phyloP scores from a whole-genome alignment of 2,888 invertebrate genomes.

The Apamea anceps region DNA sequence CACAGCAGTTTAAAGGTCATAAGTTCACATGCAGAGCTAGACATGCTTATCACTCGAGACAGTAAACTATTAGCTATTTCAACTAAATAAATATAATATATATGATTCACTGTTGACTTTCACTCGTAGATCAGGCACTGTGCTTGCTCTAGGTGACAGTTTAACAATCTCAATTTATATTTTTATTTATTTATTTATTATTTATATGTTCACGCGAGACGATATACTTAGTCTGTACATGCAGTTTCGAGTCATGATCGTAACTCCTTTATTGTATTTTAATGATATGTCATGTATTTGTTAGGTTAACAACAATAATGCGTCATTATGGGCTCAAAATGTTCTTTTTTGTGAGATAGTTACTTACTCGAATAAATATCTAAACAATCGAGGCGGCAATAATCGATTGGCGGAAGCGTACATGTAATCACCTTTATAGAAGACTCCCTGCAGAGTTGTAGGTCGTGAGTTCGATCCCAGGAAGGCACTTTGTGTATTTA shows the following conservation, averaged over 20 bases:
- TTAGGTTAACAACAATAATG: neutral
- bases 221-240: neutral
- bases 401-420: neutral
- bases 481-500: neutral
- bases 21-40: slow-evolving; percentile 8
- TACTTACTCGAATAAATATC: neutral
- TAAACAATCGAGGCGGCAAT: neutral
- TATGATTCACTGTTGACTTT: slow-evolving; percentile 22
- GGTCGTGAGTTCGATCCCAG: neutral
- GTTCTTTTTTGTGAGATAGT: neutral
- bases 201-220: slow-evolving; percentile 2
- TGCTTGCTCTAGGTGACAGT: neutral
- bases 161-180: slow-evolving; percentile 3
- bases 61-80: slow-evolving; percentile 8
- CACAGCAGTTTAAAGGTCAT: slow-evolving; percentile 11
- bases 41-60: slow-evolving; percentile 29
- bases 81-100: slow-evolving; percentile 19
- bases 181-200: too few relatives aligned
- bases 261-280: neutral
- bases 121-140: slow-evolving; percentile 20
- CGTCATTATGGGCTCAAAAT: neutral
- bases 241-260: neutral
- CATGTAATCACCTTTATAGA: neutral
- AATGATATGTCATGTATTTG: neutral
- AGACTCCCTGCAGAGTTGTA: neutral